phyloP scores from a whole-genome alignment of 2,888 invertebrate species.

The Allygus modestus region DNA sequence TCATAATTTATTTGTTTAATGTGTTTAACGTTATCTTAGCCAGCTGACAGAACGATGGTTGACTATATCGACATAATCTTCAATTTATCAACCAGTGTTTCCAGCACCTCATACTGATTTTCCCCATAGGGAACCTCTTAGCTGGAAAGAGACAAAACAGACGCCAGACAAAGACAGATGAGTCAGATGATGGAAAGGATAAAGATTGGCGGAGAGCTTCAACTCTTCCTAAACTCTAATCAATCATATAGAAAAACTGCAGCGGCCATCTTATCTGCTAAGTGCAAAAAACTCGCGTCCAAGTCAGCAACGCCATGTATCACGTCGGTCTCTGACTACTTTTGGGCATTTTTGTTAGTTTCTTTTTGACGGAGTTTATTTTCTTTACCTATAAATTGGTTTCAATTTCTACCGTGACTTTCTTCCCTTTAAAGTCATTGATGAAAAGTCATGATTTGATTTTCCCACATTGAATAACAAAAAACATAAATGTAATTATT shows the following conservation, averaged over 20 bases:
- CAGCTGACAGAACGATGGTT: too few relatives aligned
- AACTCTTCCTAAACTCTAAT: conserved; percentile 40
- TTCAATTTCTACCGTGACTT: too few relatives aligned
- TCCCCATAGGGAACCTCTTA: background rate
- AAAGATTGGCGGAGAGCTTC: conserved; percentile 19
- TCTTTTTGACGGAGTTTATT: background rate
- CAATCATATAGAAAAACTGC: conserved; percentile 37
- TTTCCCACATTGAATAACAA: too few relatives aligned
- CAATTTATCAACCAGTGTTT: too few relatives aligned
- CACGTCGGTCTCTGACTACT: background rate
- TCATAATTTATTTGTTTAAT: too few relatives aligned
- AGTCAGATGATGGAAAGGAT: conserved; percentile 14
- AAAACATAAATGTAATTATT: too few relatives aligned
- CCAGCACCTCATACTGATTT: background rate
- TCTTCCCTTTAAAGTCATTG: too few relatives aligned
- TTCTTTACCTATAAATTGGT: too few relatives aligned
- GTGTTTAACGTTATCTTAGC: too few relatives aligned
- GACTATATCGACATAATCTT: too few relatives aligned
- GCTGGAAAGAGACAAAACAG: conserved; percentile 20
- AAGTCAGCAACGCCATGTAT: conserved; percentile 2
- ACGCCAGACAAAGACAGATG: conserved; percentile 1
- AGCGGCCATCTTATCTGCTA: conserved; percentile 19
- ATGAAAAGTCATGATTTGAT: too few relatives aligned
- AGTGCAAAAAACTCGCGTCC: conserved; percentile 17
- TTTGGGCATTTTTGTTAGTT: background rate